phyloP scores from a whole-genome alignment of 2,797 vertebrate genomes.

The Buphagus erythrorhynchus region DNA sequence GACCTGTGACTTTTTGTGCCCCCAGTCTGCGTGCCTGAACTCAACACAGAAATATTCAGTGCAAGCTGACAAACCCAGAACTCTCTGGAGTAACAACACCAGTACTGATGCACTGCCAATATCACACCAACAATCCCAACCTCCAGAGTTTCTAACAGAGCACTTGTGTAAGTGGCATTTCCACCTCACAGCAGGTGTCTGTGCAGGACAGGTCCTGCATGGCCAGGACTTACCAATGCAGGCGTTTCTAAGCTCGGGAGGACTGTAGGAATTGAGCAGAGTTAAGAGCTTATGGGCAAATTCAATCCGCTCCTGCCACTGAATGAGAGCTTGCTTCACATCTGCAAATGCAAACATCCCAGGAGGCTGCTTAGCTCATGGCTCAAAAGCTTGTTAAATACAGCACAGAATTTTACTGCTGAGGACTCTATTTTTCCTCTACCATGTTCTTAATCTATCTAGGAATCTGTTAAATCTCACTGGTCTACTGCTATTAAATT shows the following conservation, averaged over 20 bases:
- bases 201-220: neutral
- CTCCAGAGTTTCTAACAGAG: neutral
- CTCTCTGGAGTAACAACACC: neutral
- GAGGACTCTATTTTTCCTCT: neutral
- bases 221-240: constrained; percentile 87
- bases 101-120: fast-evolving
- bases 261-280: constrained; percentile 96
- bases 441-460: neutral
- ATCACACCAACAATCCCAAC: neutral
- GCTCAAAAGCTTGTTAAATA: neutral
- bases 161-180: neutral
- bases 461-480: neutral
- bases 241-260: constrained; percentile 93
- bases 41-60: neutral
- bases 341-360: constrained; percentile 80
- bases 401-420: neutral
- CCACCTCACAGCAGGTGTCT: neutral
- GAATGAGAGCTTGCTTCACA: constrained; percentile 98
- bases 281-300: constrained; percentile 98
- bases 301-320: constrained; percentile 99
- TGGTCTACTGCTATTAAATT: neutral
- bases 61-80: neutral
- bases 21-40: neutral
- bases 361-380: neutral
- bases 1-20: neutral